Evolutionary conservation across 2,113 vertebrate genomes (phyloP).

Genomic region (Rynchops niger): DNA sequence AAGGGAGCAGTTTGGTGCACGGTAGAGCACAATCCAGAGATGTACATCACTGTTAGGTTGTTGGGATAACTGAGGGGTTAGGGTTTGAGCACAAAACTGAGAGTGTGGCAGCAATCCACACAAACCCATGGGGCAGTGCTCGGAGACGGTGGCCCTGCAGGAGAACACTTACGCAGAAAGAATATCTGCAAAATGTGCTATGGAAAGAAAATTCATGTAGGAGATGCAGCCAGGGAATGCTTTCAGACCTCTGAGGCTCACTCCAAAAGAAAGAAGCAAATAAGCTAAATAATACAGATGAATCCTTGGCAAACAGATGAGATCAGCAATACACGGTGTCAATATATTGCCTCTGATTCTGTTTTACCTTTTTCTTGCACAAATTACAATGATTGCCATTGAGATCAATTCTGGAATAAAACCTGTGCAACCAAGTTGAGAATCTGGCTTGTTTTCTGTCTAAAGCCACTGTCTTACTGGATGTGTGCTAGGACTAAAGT

Average conservation of each 20-base stretch:
- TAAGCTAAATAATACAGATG: neutral
- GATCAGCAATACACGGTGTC: neutral
- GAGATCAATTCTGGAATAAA: neutral
- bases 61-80: neutral
- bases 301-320: neutral
- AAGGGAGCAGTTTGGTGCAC: neutral
- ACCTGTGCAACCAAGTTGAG: neutral
- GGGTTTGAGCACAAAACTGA: neutral
- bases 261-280: neutral
- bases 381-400: neutral
- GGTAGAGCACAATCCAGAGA: neutral
- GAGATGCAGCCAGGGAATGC: neutral
- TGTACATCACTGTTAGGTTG: no score
- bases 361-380: neutral
- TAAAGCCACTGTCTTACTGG: neutral
- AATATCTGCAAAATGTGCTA: neutral
- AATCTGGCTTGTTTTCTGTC: neutral
- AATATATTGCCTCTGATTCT: neutral
- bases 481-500: neutral
- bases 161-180: neutral
- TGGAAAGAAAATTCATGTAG: neutral
- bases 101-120: neutral
- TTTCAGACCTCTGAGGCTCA: neutral
- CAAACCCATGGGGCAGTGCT: fast-evolving
- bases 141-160: neutral